Conservation (phyloP, 1,140 invertebrate species). For the Dreissena rostriformis region DNA sequence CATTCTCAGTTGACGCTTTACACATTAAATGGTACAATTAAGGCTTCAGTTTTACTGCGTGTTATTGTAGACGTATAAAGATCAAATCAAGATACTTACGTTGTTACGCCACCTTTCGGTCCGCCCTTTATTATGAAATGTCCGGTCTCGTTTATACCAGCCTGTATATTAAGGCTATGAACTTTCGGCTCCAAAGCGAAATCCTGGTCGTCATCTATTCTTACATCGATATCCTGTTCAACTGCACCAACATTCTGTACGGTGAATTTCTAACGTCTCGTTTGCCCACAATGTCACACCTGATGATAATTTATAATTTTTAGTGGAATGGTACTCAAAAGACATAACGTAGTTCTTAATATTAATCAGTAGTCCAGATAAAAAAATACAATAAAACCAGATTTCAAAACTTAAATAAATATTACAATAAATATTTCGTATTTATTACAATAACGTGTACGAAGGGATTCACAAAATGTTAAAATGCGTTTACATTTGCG, state of each 20-base stretch:
- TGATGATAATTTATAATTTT: background rate
- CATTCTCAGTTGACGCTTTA: no score
- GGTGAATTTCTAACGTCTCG: slow-evolving; percentile 39
- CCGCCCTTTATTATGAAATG: slow-evolving; percentile 19
- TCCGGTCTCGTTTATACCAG: slow-evolving; percentile 31
- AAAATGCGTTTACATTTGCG: no score
- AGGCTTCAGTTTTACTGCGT: background rate
- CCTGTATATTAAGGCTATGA: slow-evolving; percentile 14
- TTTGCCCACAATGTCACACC: slow-evolving; percentile 39
- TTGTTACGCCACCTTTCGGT: slow-evolving; percentile 20
- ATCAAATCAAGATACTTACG: slow-evolving; percentile 5
- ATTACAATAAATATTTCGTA: no score
- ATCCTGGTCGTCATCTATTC: slow-evolving; percentile 43
- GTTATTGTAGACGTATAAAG: background rate
- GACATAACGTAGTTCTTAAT: no score
- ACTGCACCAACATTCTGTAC: slow-evolving; percentile 20
- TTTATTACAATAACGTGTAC: no score
- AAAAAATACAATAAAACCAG: no score
- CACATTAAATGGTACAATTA: background rate
- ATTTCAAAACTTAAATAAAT: no score
- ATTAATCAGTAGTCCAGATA: no score
- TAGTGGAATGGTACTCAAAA: no score
- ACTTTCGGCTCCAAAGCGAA: slow-evolving; percentile 30
- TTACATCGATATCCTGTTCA: slow-evolving; percentile 46
- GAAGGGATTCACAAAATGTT: no score